These are phyloP conservation scores for Drosophila melanica DNA, from an alignment of 1,140 invertebrate species.

Conservation along the genomic window DNA sequence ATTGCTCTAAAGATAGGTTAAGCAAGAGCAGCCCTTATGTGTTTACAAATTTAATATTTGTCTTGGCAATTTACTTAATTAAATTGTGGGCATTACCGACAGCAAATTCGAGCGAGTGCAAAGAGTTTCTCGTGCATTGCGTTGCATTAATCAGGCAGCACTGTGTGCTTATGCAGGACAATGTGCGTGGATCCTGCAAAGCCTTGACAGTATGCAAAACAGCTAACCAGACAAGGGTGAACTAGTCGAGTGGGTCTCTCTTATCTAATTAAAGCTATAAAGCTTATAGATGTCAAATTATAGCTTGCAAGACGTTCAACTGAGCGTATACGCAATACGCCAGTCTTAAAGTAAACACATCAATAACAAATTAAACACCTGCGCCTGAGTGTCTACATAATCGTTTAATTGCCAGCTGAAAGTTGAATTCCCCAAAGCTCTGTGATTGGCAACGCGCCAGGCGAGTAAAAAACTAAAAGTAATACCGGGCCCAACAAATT, in stretches of 20 bases:
- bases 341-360: slow-evolving; percentile 42
- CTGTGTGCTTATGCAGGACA: slow-evolving; percentile 29
- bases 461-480: slow-evolving; percentile 9
- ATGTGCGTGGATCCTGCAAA: slow-evolving; percentile 1
- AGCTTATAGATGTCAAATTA: slow-evolving; percentile 36
- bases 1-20: slow-evolving; percentile 15
- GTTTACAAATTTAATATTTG: slow-evolving; percentile 40
- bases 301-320: not conserved
- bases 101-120: slow-evolving; percentile 14
- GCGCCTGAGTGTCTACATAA: slow-evolving; percentile 33
- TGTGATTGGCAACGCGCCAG: slow-evolving; percentile 33
- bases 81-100: slow-evolving; percentile 23
- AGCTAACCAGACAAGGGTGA: not conserved
- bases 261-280: slow-evolving; percentile 25
- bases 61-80: slow-evolving; percentile 42
- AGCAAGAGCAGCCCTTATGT: not conserved
- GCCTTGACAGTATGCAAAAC: slow-evolving; percentile 16
- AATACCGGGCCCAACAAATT: slow-evolving; percentile 33
- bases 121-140: slow-evolving; percentile 5
- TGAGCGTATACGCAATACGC: slow-evolving; percentile 31
- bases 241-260: not conserved
- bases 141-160: slow-evolving; percentile 38
- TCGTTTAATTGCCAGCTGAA: slow-evolving; percentile 64
- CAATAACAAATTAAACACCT: slow-evolving; percentile 71
- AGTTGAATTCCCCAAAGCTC: slow-evolving; percentile 47